A percentile compares a stretch with the other conserved stretches of the same genome.
Evolutionary conservation across 2,797 vertebrate genomes (phyloP).

Genomic region (Lemur catta): DNA sequence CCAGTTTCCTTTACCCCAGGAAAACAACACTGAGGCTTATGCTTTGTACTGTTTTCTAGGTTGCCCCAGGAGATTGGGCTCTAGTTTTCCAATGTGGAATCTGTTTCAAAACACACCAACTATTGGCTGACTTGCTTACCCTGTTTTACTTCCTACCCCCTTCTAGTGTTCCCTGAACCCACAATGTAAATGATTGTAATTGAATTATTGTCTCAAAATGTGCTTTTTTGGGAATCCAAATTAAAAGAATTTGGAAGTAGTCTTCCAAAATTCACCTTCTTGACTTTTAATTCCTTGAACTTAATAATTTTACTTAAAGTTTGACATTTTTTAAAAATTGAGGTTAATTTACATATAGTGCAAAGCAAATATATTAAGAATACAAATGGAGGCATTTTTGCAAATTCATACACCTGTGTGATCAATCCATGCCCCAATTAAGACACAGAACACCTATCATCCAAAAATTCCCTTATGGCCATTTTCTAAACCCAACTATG

Average conservation of each 20-base stretch:
- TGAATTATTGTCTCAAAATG: background rate
- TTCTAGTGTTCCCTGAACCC: background rate
- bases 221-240: background rate
- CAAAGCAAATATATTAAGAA: background rate
- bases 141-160: background rate
- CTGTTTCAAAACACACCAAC: background rate
- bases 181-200: background rate
- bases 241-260: background rate
- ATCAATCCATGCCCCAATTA: background rate
- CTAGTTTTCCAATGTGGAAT: background rate
- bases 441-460: background rate
- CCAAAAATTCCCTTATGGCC: background rate
- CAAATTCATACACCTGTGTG: background rate
- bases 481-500: background rate
- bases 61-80: background rate
- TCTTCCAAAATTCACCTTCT: background rate
- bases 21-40: background rate
- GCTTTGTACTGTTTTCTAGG: background rate
- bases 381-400: background rate
- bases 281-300: background rate
- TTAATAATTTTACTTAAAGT: background rate
- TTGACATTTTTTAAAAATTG: background rate
- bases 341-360: background rate
- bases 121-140: background rate
- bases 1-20: background rate